Conservation (phyloP, 2,797 vertebrate species). For the Bradypodion ventrale region DNA sequence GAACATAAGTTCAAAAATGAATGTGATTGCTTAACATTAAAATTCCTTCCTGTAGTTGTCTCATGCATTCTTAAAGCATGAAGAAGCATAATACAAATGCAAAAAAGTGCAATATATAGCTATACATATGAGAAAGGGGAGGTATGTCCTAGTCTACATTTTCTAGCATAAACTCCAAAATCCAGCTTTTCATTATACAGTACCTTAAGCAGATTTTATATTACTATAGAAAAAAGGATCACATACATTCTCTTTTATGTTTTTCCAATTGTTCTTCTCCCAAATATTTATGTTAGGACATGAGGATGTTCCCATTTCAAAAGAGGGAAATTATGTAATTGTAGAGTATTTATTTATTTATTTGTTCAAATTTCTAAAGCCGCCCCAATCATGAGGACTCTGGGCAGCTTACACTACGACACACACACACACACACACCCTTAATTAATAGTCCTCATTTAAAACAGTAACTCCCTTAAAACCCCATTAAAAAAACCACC, state of each 20-base stretch:
- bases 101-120: neutral
- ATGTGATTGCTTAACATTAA: neutral
- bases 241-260: neutral
- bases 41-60: neutral
- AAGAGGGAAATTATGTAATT: neutral
- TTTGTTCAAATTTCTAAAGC: no score
- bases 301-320: neutral
- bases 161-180: neutral
- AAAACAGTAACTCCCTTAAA: no score
- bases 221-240: neutral
- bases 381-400: no score
- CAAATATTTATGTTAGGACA: neutral
- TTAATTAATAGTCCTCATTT: no score
- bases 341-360: no score
- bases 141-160: neutral
- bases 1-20: neutral
- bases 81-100: neutral
- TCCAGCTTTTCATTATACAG: neutral
- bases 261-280: constrained; percentile 1
- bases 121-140: neutral
- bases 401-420: no score
- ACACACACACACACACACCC: no score
- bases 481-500: no score
- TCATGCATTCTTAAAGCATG: neutral
- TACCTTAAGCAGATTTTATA: neutral